Percentiles rank a stretch among this genome's conserved stretches.
phyloP scores from a whole-genome alignment of 2,797 vertebrate genomes.

The Anableps anableps region DNA sequence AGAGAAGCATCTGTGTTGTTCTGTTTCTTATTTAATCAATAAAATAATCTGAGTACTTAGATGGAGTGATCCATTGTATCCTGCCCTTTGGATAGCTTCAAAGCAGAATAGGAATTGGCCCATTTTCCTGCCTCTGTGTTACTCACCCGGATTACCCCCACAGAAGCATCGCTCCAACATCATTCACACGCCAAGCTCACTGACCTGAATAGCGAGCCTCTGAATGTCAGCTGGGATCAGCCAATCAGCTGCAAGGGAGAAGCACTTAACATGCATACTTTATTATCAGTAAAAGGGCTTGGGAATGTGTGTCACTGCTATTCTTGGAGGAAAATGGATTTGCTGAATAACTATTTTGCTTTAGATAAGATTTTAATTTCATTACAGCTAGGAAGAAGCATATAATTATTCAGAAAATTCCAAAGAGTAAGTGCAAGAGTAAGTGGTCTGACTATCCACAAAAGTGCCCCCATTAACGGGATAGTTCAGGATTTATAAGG shows the following conservation, averaged over 20 bases:
- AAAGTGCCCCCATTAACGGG: background rate
- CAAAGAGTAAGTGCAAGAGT: conserved; percentile 8
- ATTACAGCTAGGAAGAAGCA: background rate
- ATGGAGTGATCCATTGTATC: conserved; percentile 46
- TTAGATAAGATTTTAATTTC: conserved; percentile 23
- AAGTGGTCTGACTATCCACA: background rate
- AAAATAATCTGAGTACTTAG: conserved; percentile 72
- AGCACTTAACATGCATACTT: conserved; percentile 68
- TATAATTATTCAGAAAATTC: conserved; percentile 9
- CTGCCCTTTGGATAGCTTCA: conserved; percentile 1
- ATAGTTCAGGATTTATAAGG: background rate
- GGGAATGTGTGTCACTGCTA: conserved; percentile 73
- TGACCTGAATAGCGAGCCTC: conserved; percentile 79
- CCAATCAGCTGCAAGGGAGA: conserved; percentile 69
- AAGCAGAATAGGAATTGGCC: conserved; percentile 9
- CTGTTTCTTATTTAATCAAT: conserved; percentile 87
- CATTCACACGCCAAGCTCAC: conserved; percentile 71
- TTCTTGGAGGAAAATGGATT: conserved; percentile 60
- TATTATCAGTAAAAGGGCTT: conserved; percentile 64
- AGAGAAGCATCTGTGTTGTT: conserved; percentile 77
- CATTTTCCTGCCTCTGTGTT: conserved; percentile 4
- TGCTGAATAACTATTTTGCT: conserved; percentile 43
- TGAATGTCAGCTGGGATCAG: conserved; percentile 66
- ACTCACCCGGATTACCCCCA: conserved; percentile 42
- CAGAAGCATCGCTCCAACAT: conserved; percentile 47